These are phyloP conservation scores for Platyscapa corneri DNA, from an alignment of 1,140 invertebrate species.

Conservation along the genomic window DNA sequence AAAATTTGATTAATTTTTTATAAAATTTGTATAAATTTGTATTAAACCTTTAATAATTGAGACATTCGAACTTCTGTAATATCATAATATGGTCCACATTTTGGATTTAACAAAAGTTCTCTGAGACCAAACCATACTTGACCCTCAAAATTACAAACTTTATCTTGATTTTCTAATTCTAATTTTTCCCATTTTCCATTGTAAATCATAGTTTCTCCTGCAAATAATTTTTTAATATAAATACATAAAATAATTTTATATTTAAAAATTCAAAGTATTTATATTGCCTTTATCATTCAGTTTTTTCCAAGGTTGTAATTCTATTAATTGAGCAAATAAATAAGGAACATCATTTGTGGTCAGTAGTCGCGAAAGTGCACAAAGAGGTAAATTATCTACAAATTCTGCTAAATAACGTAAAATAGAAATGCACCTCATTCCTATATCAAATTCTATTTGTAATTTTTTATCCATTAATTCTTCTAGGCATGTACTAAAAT, in stretches of 20 bases:
- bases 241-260: no score
- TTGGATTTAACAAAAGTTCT: conserved; percentile 80
- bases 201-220: conserved; percentile 63
- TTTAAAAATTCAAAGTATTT: not conserved
- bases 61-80: conserved; percentile 80
- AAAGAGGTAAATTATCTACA: conserved; percentile 77
- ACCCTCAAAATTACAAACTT: conserved; percentile 80
- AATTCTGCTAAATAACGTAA: conserved; percentile 78
- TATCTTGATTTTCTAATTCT: conserved; percentile 71
- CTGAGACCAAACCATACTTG: conserved; percentile 84
- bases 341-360: conserved; percentile 83
- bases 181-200: conserved; percentile 80
- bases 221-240: conserved; percentile 13
- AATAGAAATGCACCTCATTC: conserved; percentile 82
- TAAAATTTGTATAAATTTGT: conserved; percentile 5
- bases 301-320: conserved; percentile 81
- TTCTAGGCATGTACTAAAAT: conserved; percentile 68
- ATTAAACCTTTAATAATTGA: conserved; percentile 77
- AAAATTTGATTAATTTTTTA: not conserved
- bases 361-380: conserved; percentile 78
- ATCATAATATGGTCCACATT: conserved; percentile 79
- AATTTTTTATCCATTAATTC: conserved; percentile 79
- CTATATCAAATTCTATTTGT: conserved; percentile 82
- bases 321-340: conserved; percentile 80
- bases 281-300: conserved; percentile 74